Evolutionary conservation across 64 coral and sea anemone genomes (phyloP).

Genomic region (Pocillopora verrucosa): DNA sequence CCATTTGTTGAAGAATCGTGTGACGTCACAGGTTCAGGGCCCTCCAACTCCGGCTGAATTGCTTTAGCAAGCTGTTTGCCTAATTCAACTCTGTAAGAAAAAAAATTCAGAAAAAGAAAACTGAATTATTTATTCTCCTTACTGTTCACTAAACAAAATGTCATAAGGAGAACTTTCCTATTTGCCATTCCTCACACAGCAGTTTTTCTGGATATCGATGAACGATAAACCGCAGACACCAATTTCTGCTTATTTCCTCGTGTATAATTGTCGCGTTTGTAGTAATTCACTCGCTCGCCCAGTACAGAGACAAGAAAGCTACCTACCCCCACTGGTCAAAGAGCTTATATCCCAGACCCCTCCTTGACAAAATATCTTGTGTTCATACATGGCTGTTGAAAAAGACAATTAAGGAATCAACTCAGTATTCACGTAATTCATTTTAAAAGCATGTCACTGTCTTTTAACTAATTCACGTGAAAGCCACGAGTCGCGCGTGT

Average conservation of each 20-base stretch:
- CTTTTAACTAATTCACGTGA: too few relatives aligned
- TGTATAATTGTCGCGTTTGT: not conserved
- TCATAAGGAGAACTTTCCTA: too few relatives aligned
- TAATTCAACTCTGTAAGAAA: slow-evolving; percentile 74
- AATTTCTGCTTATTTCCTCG: too few relatives aligned
- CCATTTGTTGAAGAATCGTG: slow-evolving; percentile 97
- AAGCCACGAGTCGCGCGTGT: too few relatives aligned
- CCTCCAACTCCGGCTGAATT: slow-evolving; percentile 89
- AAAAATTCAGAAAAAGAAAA: too few relatives aligned
- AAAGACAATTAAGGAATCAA: not conserved
- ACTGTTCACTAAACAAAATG: too few relatives aligned
- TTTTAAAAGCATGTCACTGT: too few relatives aligned
- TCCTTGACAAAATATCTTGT: slow-evolving; percentile 98
- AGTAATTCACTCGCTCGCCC: not conserved
- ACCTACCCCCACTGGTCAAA: slow-evolving; percentile 96
- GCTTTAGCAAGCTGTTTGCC: slow-evolving; percentile 96
- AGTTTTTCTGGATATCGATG: too few relatives aligned
- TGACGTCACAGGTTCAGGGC: slow-evolving; percentile 56
- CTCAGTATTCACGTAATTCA: not conserved
- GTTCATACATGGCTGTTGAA: slow-evolving; percentile 94
- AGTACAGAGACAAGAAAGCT: too few relatives aligned
- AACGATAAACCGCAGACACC: too few relatives aligned
- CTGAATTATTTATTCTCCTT: too few relatives aligned
- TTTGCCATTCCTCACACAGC: too few relatives aligned
- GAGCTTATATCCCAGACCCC: slow-evolving; percentile 96